Conservation (phyloP, 1,140 invertebrate genomes). For the Cydia amplana region DNA sequence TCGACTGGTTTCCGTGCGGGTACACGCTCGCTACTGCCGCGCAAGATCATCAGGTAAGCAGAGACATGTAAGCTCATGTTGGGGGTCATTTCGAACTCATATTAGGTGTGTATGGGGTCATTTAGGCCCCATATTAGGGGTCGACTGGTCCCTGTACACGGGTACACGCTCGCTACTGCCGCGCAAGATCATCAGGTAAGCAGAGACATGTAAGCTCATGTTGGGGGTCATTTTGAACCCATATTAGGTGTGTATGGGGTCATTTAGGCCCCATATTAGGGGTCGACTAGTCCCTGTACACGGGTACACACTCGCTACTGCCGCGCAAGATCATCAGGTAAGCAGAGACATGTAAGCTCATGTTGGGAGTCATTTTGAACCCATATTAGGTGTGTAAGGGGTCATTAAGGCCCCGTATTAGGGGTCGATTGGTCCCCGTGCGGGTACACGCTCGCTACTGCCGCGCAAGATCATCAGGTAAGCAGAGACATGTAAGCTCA, state of each 20-base stretch:
- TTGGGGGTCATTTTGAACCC: too few relatives aligned
- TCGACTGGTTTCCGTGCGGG: constrained; percentile 96
- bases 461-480: constrained; percentile 93
- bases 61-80: too few relatives aligned
- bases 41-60: too few relatives aligned
- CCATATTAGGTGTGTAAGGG: constrained; percentile 69
- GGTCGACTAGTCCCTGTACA: constrained; percentile 95
- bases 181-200: too few relatives aligned
- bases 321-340: constrained; percentile 94
- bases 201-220: too few relatives aligned
- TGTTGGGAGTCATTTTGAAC: too few relatives aligned
- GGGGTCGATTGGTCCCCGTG: constrained; percentile 95
- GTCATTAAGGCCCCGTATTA: constrained; percentile 95
- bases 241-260: too few relatives aligned
- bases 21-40: constrained; percentile 96
- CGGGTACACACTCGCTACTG: constrained; percentile 96
- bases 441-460: constrained; percentile 96
- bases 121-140: too few relatives aligned
- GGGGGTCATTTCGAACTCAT: too few relatives aligned
- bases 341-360: neutral
- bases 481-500: constrained; percentile 75
- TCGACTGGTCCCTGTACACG: too few relatives aligned
- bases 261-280: constrained; percentile 95
- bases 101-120: too few relatives aligned
- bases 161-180: too few relatives aligned